Evolutionary conservation across 2,113 vertebrate species (phyloP), one percentile per base, ranked within the genome.

Genomic region (Suncus etruscus): DNA sequence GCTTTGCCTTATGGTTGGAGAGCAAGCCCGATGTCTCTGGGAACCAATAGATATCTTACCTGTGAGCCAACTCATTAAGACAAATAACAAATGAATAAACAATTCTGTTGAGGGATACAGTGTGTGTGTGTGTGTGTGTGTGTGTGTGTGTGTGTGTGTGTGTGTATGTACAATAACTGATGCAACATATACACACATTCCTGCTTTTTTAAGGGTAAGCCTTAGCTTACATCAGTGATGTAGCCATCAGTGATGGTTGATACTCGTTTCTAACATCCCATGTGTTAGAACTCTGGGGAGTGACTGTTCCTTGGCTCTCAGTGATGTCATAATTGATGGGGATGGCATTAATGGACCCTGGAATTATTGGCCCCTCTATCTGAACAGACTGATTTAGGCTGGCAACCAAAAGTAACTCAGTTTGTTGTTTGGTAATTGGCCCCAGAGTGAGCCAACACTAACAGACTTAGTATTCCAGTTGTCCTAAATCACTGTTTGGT

Each of bases 1-100:
- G 87, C 91, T 91, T 92, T 94, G 77, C 45, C 3, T 61, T 51
- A 25, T 8, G 48, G 69, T 83, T 95, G 89, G 89, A 81, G 95
- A 81, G 83, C 77, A 93, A 91, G 16, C 22, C 3, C 9, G 54
- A 1, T 78, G 1, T 70, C n/a, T 39, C 11, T 31, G n/a, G 75
- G 58, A 95, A 73, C 54, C 73, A 92, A 14, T n/a, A 69, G 48
- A 65, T 69, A 69, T 8, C 73, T 72, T 0, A 74, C 32, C 48
- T 51, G 22, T 76, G 75, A 82, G 92, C 81, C 77, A 94, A 47
- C 32, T 89, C 69, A 89, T 93, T 86, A 73, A 83, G 32, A 65
- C 16, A 15, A 84, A 50, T 86, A 92, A 86, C 9, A 70, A 86
- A 83, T 78, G 65, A 74, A 72, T 78, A 66, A 86, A 65, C 27